Evolutionary conservation across 2,113 vertebrate species (phyloP).

Genomic region (Erinaceus europaeus): DNA sequence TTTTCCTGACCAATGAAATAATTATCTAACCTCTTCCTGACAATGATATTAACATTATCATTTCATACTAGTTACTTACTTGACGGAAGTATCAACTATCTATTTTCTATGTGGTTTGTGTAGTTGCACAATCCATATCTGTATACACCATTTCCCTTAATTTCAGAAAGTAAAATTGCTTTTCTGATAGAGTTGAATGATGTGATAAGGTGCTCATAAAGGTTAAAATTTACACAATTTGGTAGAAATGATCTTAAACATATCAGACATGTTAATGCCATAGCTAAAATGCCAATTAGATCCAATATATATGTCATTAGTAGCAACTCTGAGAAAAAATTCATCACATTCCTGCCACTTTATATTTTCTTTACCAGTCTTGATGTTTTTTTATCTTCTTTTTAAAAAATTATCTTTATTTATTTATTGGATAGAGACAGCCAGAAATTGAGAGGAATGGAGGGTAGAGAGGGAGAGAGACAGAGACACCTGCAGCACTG

Average conservation of each 20-base stretch:
- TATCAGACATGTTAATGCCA: not conserved
- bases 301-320: not conserved
- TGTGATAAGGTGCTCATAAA: not conserved
- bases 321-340: not conserved
- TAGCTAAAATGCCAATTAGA: not conserved
- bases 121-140: not conserved
- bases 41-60: not conserved
- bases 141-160: not conserved
- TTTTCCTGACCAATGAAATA: not conserved
- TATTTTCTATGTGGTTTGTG: not conserved
- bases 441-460: no score
- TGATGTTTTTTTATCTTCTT: not conserved
- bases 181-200: not conserved
- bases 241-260: not conserved
- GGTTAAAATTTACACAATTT: not conserved
- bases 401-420: no score
- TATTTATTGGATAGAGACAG: no score
- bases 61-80: not conserved
- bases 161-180: not conserved
- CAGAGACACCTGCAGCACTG: no score
- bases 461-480: no score
- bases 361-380: not conserved
- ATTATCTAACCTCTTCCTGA: constrained; percentile 8
- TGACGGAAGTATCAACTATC: not conserved
- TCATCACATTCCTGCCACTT: not conserved